Conservation (phyloP, 2,888 invertebrate species). For the Drosophila mayaguana region DNA sequence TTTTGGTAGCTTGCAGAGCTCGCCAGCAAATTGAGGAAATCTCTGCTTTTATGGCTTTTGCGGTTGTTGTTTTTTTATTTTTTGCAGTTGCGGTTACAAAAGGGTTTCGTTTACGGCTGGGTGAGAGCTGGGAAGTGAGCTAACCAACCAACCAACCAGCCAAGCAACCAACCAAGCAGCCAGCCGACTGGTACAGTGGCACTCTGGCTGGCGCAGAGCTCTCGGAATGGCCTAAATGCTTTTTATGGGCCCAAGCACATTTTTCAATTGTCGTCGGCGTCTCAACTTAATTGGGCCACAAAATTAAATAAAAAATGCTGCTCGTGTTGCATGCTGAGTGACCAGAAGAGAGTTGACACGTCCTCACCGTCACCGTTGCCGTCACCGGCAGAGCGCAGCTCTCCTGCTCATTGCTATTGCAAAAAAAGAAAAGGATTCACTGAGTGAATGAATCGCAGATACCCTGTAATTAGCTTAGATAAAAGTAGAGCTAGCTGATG, state of each 20-base stretch:
- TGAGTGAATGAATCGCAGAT: background rate
- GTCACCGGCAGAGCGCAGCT: constrained; percentile 16
- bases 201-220: constrained; percentile 10
- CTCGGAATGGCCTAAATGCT: constrained; percentile 69
- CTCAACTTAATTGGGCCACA: constrained; percentile 75
- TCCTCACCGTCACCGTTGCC: constrained; percentile 34
- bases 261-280: constrained; percentile 69
- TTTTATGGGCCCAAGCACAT: constrained; percentile 70
- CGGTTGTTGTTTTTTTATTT: constrained; percentile 53
- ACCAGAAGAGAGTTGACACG: constrained; percentile 71
- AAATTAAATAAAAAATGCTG: constrained; percentile 73
- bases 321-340: constrained; percentile 60
- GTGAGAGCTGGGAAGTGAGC: constrained; percentile 46
- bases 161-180: background rate
- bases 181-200: constrained; percentile 5
- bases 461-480: background rate
- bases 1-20: constrained; percentile 37
- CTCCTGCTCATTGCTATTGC: constrained; percentile 18
- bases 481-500: no score
- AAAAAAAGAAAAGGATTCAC: constrained; percentile 20
- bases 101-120: constrained; percentile 54
- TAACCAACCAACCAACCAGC: constrained; percentile 4
- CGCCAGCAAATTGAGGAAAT: constrained; percentile 56
- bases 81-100: constrained; percentile 55
- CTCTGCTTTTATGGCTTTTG: constrained; percentile 73